Conservation (phyloP, 2,797 vertebrate species). For the Onychomys torridus region DNA sequence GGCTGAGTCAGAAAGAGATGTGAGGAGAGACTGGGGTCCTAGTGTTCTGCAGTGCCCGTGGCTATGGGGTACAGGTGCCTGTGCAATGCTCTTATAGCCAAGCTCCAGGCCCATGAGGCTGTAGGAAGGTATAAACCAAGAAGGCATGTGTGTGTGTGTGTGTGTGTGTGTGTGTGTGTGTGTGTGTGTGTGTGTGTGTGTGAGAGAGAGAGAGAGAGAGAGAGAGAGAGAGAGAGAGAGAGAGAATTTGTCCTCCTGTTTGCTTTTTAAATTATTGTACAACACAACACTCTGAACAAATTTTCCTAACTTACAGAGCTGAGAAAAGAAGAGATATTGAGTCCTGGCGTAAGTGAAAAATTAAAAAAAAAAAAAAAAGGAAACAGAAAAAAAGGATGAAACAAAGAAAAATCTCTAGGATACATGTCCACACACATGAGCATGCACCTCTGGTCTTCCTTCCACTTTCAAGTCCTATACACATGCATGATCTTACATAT, state of each 20-base stretch:
- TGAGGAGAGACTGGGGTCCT: rapidly evolving
- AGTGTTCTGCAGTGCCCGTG: rapidly evolving
- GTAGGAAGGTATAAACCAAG: not conserved
- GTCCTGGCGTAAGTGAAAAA: slow-evolving; percentile 85
- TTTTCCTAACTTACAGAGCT: slow-evolving; percentile 74
- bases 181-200: not conserved
- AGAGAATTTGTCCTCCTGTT: not conserved
- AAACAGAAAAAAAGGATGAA: slow-evolving; percentile 63
- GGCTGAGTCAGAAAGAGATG: rapidly evolving
- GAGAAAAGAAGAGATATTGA: slow-evolving; percentile 89
- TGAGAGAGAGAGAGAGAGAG: not conserved
- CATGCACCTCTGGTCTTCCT: not conserved
- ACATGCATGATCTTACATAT: not conserved
- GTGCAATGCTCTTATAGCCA: rapidly evolving
- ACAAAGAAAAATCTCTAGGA: slow-evolving; percentile 83
- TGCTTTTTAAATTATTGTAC: slow-evolving; percentile 67
- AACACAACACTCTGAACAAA: slow-evolving; percentile 70
- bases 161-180: not conserved
- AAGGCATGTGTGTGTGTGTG: not conserved
- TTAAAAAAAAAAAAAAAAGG: not conserved
- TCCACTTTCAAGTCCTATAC: too few species aligned
- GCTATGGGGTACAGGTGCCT: rapidly evolving
- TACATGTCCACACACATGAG: slow-evolving; percentile 50
- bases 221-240: not conserved
- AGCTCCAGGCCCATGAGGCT: not conserved